Conservation (phyloP, 2,113 vertebrate species). For the Antennarius striatus region DNA sequence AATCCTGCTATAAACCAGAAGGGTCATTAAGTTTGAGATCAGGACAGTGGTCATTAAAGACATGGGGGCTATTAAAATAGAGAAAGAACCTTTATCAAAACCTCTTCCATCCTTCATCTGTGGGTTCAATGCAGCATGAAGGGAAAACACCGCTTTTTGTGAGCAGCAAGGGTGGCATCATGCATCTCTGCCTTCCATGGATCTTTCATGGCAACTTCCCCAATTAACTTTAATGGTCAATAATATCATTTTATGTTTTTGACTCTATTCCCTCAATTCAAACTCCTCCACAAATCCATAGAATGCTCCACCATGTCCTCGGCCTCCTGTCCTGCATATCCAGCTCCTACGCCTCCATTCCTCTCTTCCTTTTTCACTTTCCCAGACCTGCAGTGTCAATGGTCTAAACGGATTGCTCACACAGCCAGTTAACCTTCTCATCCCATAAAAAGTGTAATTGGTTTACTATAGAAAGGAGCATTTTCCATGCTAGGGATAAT, state of each 20-base stretch:
- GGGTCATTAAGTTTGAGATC: constrained; percentile 78
- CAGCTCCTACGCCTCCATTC: constrained; percentile 43
- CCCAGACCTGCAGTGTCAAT: constrained; percentile 69
- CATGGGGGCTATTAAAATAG: constrained; percentile 67
- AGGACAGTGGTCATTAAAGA: constrained; percentile 75
- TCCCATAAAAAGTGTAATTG: constrained; percentile 90
- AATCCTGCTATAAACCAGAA: constrained; percentile 70
- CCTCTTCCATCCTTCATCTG: constrained; percentile 46
- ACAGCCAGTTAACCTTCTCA: constrained; percentile 87
- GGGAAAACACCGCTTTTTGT: constrained; percentile 58
- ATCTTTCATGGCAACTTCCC: constrained; percentile 65
- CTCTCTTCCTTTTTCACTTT: constrained; percentile 53
- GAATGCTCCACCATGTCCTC: constrained; percentile 32
- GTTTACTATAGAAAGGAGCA: constrained; percentile 89
- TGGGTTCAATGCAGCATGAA: constrained; percentile 62
- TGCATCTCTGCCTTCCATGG: constrained; percentile 61
- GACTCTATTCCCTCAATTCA: constrained; percentile 53
- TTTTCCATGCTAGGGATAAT: constrained; percentile 87
- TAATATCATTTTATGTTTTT: constrained; percentile 76
- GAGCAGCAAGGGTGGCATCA: constrained; percentile 51
- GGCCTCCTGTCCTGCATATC: constrained; percentile 25
- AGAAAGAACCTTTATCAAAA: constrained; percentile 45
- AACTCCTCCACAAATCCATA: constrained; percentile 58
- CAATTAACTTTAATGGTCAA: constrained; percentile 82
- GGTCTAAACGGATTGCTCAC: constrained; percentile 79